These are phyloP conservation scores for Scomber scombrus DNA, from an alignment of 2,113 vertebrate genomes.

Conservation along the genomic window DNA sequence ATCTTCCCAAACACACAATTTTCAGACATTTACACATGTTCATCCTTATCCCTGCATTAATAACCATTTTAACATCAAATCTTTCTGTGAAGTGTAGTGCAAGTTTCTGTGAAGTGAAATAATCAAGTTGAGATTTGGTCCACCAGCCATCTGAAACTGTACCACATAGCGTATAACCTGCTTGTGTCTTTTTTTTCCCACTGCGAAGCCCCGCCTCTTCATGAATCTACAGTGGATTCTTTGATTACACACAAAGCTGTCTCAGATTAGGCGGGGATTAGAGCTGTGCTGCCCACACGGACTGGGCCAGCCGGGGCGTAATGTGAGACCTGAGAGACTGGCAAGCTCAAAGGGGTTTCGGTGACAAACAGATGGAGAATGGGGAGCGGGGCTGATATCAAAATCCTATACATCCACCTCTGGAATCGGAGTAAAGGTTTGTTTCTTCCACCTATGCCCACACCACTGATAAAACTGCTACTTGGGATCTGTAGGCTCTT, in stretches of 20 bases:
- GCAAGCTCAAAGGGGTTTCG: conserved; percentile 28
- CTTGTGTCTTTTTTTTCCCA: neutral
- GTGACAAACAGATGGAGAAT: conserved; percentile 47
- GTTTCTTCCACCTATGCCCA: neutral
- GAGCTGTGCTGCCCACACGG: conserved; percentile 54
- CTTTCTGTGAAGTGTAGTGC: too few relatives aligned
- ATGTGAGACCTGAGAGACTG: conserved; percentile 56
- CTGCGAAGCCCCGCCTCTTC: neutral
- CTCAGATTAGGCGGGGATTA: conserved; percentile 69
- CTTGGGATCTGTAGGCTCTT: conserved; percentile 3
- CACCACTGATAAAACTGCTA: neutral
- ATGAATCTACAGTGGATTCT: conserved; percentile 56
- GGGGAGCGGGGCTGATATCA: conserved; percentile 5
- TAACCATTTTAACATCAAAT: too few relatives aligned
- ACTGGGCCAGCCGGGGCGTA: conserved; percentile 40
- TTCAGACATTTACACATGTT: too few relatives aligned
- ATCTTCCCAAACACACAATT: neutral
- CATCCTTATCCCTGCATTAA: too few relatives aligned
- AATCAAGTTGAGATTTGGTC: too few relatives aligned
- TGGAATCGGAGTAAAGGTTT: conserved; percentile 5
- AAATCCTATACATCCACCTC: conserved; percentile 33
- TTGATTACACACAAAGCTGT: conserved; percentile 63
- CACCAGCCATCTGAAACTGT: too few relatives aligned
- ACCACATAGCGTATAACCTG: neutral
- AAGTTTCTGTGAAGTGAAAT: too few relatives aligned